Evolutionary conservation across 2,113 vertebrate species (phyloP).

Genomic region (Hoplias malabaricus): DNA sequence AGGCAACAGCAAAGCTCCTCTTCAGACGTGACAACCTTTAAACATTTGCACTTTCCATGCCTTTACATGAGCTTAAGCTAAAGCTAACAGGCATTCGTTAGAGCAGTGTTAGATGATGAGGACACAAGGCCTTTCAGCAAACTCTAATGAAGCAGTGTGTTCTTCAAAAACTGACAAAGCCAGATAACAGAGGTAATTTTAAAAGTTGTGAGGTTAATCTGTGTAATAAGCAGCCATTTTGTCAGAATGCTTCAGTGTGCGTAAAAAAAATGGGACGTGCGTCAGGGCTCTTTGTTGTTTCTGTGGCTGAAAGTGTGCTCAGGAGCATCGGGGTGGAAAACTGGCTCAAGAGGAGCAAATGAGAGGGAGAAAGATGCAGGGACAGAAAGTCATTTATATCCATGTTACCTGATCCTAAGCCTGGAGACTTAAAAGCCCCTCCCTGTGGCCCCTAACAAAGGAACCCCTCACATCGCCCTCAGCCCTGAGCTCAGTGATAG

Average conservation of each 20-base stretch:
- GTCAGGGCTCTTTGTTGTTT: neutral
- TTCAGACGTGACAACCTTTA: no score
- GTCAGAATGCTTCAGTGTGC: neutral
- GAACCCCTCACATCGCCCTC: conserved; percentile 35
- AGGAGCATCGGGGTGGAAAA: neutral
- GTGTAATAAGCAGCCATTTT: neutral
- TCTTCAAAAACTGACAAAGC: neutral
- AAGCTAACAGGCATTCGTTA: no score
- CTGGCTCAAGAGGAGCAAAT: no score
- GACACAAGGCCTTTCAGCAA: no score
- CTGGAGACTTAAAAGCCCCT: conserved; percentile 14
- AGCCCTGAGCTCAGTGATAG: conserved; percentile 21
- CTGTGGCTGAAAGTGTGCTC: neutral
- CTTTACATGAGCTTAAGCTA: no score
- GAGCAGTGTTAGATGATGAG: no score
- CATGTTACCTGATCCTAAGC: conserved; percentile 19
- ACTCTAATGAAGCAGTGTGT: no score
- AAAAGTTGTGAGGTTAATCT: no score
- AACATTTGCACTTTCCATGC: no score
- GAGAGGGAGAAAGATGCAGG: neutral
- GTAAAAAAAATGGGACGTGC: neutral
- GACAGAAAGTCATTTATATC: neutral
- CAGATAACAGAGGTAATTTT: neutral
- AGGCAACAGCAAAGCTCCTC: no score
- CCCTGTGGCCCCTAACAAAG: conserved; percentile 26